Percentiles rank a stretch among this genome's conserved stretches.
Conservation (phyloP, 1,140 invertebrate genomes). For the Hetaerina americana region DNA sequence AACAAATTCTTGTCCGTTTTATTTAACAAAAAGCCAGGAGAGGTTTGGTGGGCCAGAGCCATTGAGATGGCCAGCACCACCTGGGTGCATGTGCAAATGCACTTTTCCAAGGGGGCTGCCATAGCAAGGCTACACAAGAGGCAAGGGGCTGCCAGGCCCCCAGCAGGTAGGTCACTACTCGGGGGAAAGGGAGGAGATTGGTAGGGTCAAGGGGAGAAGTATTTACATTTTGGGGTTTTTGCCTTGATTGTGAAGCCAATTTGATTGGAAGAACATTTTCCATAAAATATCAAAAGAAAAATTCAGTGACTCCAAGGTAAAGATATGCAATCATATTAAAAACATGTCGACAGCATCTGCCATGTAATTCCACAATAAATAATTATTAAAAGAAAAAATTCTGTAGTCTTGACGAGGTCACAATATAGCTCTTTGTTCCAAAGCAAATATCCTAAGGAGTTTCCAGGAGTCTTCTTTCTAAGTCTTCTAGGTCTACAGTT, state of each 20-base stretch:
- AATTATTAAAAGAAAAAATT: conserved; percentile 6
- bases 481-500: conserved; percentile 9
- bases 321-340: conserved; percentile 1
- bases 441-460: conserved; percentile 14
- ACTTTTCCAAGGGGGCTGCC: background rate
- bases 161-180: background rate
- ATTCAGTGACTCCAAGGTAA: background rate
- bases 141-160: background rate
- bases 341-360: background rate
- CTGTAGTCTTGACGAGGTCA: conserved; percentile 11
- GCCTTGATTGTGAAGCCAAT: background rate
- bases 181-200: background rate
- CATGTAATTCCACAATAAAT: conserved; percentile 10
- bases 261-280: background rate
- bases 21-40: conserved; percentile 16
- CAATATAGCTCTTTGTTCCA: conserved; percentile 9
- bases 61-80: background rate
- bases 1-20: conserved; percentile 15
- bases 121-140: conserved; percentile 6
- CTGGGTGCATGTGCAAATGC: background rate
- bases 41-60: conserved; percentile 2
- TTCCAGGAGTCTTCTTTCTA: conserved; percentile 4
- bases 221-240: background rate
- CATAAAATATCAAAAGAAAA: background rate
- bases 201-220: background rate